Evolutionary conservation across 2,888 invertebrate species (phyloP).

Genomic region (Slavum lentiscoides): DNA sequence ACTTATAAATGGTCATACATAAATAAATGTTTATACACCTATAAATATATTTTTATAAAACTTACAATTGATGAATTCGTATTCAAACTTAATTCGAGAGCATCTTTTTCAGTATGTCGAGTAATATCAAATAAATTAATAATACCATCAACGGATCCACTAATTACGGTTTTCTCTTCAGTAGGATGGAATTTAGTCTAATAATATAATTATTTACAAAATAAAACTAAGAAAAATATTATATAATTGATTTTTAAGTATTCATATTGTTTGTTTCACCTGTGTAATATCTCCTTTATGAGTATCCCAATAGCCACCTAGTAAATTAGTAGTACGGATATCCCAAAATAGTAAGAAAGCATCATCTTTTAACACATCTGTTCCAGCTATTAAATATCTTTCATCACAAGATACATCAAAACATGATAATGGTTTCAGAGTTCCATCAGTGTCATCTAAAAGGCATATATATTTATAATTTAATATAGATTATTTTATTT

Average conservation of each 20-base stretch:
- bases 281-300: conserved; percentile 81
- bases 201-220: conserved; percentile 54
- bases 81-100: conserved; percentile 75
- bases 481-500: too few species aligned
- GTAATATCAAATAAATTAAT: conserved; percentile 81
- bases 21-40: neutral
- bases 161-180: conserved; percentile 69
- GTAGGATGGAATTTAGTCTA: conserved; percentile 73
- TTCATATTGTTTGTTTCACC: conserved; percentile 59
- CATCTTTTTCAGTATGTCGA: conserved; percentile 76
- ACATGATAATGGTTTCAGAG: conserved; percentile 67
- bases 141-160: conserved; percentile 82
- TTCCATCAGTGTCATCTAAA: conserved; percentile 57
- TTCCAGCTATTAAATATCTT: conserved; percentile 74
- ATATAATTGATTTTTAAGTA: neutral
- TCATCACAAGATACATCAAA: conserved; percentile 77
- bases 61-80: conserved; percentile 74
- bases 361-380: conserved; percentile 71
- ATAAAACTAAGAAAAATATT: neutral
- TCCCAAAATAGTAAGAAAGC: conserved; percentile 83
- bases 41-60: neutral
- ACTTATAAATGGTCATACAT: neutral
- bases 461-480: neutral
- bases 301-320: conserved; percentile 82
- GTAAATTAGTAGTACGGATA: conserved; percentile 64